These are phyloP conservation scores for Cephus runcator DNA, from an alignment of 2,888 invertebrate genomes.

Conservation along the genomic window DNA sequence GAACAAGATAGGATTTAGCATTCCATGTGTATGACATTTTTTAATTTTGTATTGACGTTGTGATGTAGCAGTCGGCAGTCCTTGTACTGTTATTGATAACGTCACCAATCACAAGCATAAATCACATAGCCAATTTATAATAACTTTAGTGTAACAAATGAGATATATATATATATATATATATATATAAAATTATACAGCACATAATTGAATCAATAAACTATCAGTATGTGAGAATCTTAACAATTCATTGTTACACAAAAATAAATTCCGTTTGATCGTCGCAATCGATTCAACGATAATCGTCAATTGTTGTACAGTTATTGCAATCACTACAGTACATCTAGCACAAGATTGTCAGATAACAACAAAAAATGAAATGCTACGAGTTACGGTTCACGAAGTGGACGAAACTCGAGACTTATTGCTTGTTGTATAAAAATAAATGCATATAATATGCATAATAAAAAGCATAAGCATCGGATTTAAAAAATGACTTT, in stretches of 20 bases:
- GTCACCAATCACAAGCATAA: conserved; percentile 38
- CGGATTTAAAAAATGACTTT: not conserved
- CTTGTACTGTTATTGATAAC: conserved; percentile 40
- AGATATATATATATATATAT: not conserved
- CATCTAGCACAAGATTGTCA: not conserved
- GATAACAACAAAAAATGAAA: not conserved
- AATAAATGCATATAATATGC: not conserved
- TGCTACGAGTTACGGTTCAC: not conserved
- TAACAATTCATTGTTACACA: not conserved
- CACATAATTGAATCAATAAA: not conserved
- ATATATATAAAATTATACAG: not conserved
- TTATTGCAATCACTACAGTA: not conserved
- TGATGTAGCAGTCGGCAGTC: conserved; percentile 55
- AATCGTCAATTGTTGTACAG: not conserved
- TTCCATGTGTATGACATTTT: conserved; percentile 38
- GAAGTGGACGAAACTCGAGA: not conserved
- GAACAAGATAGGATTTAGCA: conserved; percentile 15
- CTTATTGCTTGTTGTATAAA: not conserved
- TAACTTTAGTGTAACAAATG: not conserved
- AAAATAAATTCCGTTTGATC: too few species aligned
- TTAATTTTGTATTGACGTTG: conserved; percentile 40
- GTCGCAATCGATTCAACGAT: too few species aligned
- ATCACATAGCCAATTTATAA: conserved; percentile 46
- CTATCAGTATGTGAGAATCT: not conserved
- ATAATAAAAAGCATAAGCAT: not conserved